Evolutionary conservation across 2,113 vertebrate species (phyloP).

Genomic region (Microtus ochrogaster): DNA sequence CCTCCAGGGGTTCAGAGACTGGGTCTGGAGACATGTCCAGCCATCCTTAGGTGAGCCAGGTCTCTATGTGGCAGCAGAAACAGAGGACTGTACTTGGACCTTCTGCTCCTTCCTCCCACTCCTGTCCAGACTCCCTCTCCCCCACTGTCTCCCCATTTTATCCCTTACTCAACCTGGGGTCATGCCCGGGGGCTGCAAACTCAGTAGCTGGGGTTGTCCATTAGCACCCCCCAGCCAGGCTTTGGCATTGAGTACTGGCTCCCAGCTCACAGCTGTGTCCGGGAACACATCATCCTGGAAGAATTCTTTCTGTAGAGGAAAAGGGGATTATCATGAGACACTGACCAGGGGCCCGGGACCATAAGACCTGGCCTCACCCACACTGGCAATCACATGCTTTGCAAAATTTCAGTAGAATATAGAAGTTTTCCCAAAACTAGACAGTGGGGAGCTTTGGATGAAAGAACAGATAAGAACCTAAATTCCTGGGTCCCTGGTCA

Average conservation of each 20-base stretch:
- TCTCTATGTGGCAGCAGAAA: neutral
- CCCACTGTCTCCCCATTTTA: accelerated
- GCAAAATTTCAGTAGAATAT: conserved; percentile 16
- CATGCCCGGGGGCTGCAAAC: conserved; percentile 92
- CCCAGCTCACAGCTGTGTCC: conserved; percentile 91
- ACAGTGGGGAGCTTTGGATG: neutral
- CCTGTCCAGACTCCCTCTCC: neutral
- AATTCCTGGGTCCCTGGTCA: neutral
- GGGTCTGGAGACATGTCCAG: neutral
- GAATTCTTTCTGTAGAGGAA: conserved; percentile 94
- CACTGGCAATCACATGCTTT: neutral
- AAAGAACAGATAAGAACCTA: neutral
- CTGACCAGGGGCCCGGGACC: neutral
- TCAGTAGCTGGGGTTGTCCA: conserved; percentile 87
- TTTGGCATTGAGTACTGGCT: conserved; percentile 85
- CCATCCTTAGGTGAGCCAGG: neutral
- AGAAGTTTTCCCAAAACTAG: neutral
- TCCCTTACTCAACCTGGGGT: conserved; percentile 88
- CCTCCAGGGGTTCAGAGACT: neutral
- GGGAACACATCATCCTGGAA: conserved; percentile 97
- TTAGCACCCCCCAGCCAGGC: conserved; percentile 92
- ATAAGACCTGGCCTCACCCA: neutral
- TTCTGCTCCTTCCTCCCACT: neutral
- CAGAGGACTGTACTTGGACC: neutral
- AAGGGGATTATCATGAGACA: neutral